phyloP scores from a whole-genome alignment of 1,140 invertebrate genomes.

The Drosophila mojavensis region DNA sequence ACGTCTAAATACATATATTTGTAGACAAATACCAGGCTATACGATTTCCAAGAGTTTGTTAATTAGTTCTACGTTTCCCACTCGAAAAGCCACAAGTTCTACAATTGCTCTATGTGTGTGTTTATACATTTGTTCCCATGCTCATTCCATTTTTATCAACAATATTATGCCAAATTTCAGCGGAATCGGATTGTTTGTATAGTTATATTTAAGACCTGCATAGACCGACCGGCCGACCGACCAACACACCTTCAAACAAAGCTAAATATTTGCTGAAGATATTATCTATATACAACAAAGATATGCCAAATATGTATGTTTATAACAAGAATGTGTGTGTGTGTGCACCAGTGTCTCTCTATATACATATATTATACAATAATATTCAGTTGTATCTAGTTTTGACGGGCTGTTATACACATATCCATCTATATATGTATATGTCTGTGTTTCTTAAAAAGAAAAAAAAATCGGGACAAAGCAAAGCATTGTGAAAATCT shows the following conservation, averaged over 20 bases:
- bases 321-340: background rate
- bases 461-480: slow-evolving; percentile 1
- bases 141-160: slow-evolving; percentile 36
- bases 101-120: background rate
- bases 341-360: background rate
- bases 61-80: slow-evolving; percentile 59
- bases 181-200: slow-evolving; percentile 38
- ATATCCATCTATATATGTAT: too few relatives aligned
- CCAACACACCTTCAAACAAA: slow-evolving; percentile 40
- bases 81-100: background rate
- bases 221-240: slow-evolving; percentile 24
- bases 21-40: slow-evolving; percentile 1
- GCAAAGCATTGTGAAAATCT: slow-evolving; percentile 58
- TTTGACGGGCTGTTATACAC: slow-evolving; percentile 49
- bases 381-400: slow-evolving; percentile 54
- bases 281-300: slow-evolving; percentile 39
- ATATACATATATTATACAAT: slow-evolving; percentile 15
- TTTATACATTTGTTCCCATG: too few relatives aligned
- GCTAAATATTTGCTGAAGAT: slow-evolving; percentile 50
- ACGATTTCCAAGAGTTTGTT: slow-evolving; percentile 51
- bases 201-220: slow-evolving; percentile 25
- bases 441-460: slow-evolving; percentile 19
- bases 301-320: slow-evolving; percentile 1
- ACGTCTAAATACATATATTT: slow-evolving; percentile 1
- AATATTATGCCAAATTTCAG: slow-evolving; percentile 39